Conservation (phyloP, 1,140 invertebrate genomes). For the Conopomorpha cramerella region DNA sequence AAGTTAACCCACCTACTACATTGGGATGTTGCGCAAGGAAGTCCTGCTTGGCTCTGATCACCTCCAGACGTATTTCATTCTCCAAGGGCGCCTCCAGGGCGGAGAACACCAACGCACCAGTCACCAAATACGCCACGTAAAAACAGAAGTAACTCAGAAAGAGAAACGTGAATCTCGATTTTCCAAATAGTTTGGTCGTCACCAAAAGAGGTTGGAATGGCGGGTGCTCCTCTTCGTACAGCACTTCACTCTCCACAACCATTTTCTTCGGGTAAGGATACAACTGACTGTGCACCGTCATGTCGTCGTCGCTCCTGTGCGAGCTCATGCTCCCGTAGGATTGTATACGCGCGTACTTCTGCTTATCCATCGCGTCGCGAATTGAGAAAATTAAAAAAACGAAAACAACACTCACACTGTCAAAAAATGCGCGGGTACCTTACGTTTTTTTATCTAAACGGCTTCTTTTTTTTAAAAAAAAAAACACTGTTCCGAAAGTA, state of each 20-base stretch:
- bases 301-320: conserved; percentile 38
- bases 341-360: conserved; percentile 34
- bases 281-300: conserved; percentile 46
- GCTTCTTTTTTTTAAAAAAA: too few species aligned
- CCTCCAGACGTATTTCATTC: conserved; percentile 53
- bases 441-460: too few species aligned
- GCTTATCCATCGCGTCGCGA: conserved; percentile 17
- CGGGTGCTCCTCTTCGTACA: conserved; percentile 45
- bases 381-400: conserved; percentile 9
- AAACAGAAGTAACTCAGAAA: conserved; percentile 64
- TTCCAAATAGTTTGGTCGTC: conserved; percentile 37
- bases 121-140: conserved; percentile 72
- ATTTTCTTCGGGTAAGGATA: conserved; percentile 43
- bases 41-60: conserved; percentile 58
- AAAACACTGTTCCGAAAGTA: too few species aligned
- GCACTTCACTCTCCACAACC: conserved; percentile 30
- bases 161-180: conserved; percentile 50
- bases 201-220: conserved; percentile 37
- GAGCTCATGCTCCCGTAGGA: conserved; percentile 51
- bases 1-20: conserved; percentile 58
- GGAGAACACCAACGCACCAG: conserved; percentile 78
- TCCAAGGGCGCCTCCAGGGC: conserved; percentile 74
- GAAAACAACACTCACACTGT: neutral
- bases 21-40: conserved; percentile 63
- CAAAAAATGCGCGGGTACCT: neutral